Base-by-base conservation (phyloP, 1,140 invertebrate species). In the Propsilocerus akamusi region DNA sequence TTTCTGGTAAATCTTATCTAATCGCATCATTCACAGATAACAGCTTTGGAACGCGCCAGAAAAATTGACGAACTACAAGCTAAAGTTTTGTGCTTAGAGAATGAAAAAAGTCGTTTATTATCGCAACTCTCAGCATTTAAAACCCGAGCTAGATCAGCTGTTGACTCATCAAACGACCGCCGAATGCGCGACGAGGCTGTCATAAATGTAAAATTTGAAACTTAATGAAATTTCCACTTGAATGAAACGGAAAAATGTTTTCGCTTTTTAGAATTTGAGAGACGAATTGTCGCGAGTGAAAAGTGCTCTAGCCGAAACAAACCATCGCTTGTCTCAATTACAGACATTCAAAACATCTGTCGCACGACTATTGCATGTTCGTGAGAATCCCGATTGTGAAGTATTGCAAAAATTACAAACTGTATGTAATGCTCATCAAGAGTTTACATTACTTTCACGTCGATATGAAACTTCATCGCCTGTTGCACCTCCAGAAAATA, bases 11-110 rank as follows among this genome's bases (percentile, higher is more conserved):
- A 25, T 46, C 4, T 53, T 26, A 2, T 50, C 28, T 26, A 30
- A 25, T 23, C 24, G 12, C 49, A n/a, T 53, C 14, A 54, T 53
- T 61, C 59, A 14, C 57, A 87, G 83, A 84, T 87, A 56, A 79
- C 82, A 12, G 78, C 85, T 5, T 57, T 90, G 53, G 86, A 90
- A 64, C 70, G 82, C 20, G 83, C 80, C 0, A 70, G 83, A 26
- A 88, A 87, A 67, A 78, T 88, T 52, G 85, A 90, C 59, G 85
- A 88, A 48, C 65, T 88, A 2, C 81, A 87, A 55, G 57, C 55
- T 22, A 60, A 62, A 41, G 55, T 63, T 14, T 61, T 60, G 22
- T 63, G 64, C 53, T 41, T 64, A 48, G 63, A 65, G 53, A 58
- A 60, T 32, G 63, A 63, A 37, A 64, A 64, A 49, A 59, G 58